These are phyloP conservation scores for Trichonephila clavipes DNA, from an alignment of 1,140 invertebrate genomes.

Conservation along the genomic window DNA sequence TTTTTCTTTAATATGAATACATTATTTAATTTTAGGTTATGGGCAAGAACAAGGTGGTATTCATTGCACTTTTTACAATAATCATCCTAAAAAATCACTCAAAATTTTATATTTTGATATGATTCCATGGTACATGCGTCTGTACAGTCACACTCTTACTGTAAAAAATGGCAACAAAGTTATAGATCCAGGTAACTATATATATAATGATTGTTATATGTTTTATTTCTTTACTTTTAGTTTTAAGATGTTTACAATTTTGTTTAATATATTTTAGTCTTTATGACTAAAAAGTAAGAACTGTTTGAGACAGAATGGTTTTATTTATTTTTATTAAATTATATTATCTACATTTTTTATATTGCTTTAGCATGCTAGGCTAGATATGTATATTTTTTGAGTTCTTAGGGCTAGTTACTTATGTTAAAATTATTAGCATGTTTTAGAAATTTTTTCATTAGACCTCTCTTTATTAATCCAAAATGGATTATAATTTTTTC, in stretches of 20 bases:
- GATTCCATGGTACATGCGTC: slow-evolving; percentile 94
- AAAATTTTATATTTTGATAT: slow-evolving; percentile 83
- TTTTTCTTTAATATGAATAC: background rate
- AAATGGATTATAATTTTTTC: too few species aligned
- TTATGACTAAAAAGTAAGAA: background rate
- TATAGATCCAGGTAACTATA: slow-evolving; percentile 85
- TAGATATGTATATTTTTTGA: too few species aligned
- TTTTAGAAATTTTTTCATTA: too few species aligned
- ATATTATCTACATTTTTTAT: too few species aligned
- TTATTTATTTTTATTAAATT: too few species aligned
- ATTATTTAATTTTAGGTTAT: slow-evolving; percentile 81
- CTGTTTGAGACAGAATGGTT: too few species aligned
- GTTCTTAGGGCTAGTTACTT: too few species aligned
- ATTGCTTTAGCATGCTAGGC: too few species aligned
- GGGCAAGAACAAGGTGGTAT: slow-evolving; percentile 91
- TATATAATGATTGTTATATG: background rate
- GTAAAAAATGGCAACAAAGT: slow-evolving; percentile 83
- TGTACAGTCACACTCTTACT: slow-evolving; percentile 94
- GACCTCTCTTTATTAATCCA: too few species aligned
- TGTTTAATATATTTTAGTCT: background rate
- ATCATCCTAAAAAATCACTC: slow-evolving; percentile 78
- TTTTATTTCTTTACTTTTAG: too few species aligned
- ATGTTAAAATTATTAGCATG: too few species aligned
- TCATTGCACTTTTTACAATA: slow-evolving; percentile 81
- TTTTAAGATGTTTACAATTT: background rate